Percentiles rank a stretch among this genome's conserved stretches.
phyloP scores from a whole-genome alignment of 2,113 vertebrate species.

The pig (Sus scrofa) region DNA sequence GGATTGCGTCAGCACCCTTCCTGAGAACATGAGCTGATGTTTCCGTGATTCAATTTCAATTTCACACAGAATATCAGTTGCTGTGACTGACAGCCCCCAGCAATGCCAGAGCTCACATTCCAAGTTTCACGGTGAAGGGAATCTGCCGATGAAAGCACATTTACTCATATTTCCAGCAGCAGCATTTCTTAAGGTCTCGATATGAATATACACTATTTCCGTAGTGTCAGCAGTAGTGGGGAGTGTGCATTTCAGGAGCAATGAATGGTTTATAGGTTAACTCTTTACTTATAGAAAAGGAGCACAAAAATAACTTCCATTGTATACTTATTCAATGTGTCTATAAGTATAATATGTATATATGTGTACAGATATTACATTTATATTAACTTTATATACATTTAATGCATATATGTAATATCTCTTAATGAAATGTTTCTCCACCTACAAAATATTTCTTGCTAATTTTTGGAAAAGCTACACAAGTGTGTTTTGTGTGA shows the following conservation, averaged over 20 bases:
- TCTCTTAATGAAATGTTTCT: neutral
- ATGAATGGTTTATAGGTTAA: constrained; percentile 58
- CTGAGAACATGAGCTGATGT: constrained; percentile 58
- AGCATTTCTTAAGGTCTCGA: constrained; percentile 62
- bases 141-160: constrained; percentile 78
- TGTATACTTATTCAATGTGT: neutral
- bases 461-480: neutral
- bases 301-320: neutral
- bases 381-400: neutral
- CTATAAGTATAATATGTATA: neutral
- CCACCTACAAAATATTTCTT: neutral
- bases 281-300: constrained; percentile 10
- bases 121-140: constrained; percentile 61
- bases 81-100: constrained; percentile 68
- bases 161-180: constrained; percentile 65
- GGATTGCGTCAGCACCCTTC: constrained; percentile 68
- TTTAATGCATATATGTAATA: neutral
- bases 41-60: constrained; percentile 69
- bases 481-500: neutral
- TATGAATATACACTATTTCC: constrained; percentile 50
- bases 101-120: constrained; percentile 34
- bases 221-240: constrained; percentile 65
- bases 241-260: constrained; percentile 33
- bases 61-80: neutral
- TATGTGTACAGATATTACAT: neutral